These are phyloP conservation scores for Arnoldichthys spilopterus DNA, from an alignment of 2,797 vertebrate genomes.

Conservation along the genomic window DNA sequence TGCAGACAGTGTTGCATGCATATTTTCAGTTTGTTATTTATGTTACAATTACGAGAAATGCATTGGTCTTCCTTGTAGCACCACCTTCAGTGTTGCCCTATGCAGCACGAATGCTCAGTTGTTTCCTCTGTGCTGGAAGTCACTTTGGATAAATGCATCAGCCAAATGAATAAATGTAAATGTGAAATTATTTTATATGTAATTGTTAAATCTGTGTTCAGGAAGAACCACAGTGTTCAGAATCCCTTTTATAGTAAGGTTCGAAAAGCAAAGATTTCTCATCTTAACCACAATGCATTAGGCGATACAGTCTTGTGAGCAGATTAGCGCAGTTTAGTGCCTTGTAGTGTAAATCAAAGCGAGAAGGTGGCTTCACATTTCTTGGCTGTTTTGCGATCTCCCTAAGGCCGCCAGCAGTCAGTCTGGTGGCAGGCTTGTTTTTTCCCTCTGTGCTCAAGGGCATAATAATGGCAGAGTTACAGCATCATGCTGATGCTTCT, in stretches of 20 bases:
- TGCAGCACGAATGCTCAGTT: too few relatives aligned
- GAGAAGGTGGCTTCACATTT: constrained; percentile 12
- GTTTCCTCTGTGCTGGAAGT: too few relatives aligned
- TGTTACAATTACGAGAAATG: too few relatives aligned
- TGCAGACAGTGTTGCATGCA: too few relatives aligned
- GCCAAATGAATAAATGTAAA: too few relatives aligned
- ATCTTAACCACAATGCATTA: neutral
- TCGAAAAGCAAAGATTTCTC: neutral
- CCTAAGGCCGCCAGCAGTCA: constrained; percentile 35
- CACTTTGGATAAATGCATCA: too few relatives aligned
- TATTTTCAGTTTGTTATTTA: too few relatives aligned
- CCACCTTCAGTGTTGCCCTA: too few relatives aligned
- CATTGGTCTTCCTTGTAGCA: too few relatives aligned
- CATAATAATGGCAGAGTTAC: constrained; percentile 48
- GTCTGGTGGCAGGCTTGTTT: constrained; percentile 34
- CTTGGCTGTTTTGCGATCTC: constrained; percentile 33
- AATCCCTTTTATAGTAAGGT: neutral
- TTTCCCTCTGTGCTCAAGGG: constrained; percentile 44
- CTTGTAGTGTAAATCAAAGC: constrained; percentile 16
- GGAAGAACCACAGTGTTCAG: neutral
- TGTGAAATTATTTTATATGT: too few relatives aligned
- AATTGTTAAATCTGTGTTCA: neutral
- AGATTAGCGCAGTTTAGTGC: neutral
- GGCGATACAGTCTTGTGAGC: neutral
- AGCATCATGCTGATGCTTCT: constrained; percentile 48